phyloP scores from a whole-genome alignment of 2,888 invertebrate species.

The Stramonita haemastoma region DNA sequence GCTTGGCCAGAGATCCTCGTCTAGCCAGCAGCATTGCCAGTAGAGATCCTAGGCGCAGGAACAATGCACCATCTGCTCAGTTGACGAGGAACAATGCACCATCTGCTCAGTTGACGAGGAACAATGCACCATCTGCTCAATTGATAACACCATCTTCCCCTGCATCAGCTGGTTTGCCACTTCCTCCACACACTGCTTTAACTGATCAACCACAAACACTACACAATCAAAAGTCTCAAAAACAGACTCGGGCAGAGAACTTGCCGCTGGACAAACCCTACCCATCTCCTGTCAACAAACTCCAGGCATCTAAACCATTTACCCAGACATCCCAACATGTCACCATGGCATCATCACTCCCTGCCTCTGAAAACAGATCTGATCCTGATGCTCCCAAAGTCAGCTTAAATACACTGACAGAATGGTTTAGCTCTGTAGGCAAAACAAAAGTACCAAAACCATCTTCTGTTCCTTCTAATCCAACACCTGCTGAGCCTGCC shows the following conservation, averaged over 20 bases:
- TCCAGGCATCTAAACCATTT: background rate
- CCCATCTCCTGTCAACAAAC: background rate
- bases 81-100: background rate
- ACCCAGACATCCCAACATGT: background rate
- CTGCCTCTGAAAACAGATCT: background rate
- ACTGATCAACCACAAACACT: background rate
- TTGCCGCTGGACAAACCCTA: background rate
- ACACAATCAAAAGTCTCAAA: background rate
- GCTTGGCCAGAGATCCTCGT: constrained; percentile 51
- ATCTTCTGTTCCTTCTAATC: background rate
- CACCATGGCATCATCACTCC: background rate
- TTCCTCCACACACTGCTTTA: background rate
- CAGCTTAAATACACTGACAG: constrained; percentile 41
- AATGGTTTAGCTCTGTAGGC: constrained; percentile 44
- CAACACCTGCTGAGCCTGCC: constrained; percentile 15
- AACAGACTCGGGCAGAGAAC: background rate
- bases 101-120: background rate
- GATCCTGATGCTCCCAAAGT: constrained; percentile 12
- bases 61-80: constrained; percentile 35
- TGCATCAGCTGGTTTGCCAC: background rate
- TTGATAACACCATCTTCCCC: background rate
- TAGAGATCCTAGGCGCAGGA: constrained; percentile 45
- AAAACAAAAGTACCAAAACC: background rate
- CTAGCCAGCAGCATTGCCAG: constrained; percentile 40
- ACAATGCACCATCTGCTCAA: background rate